A percentile compares a stretch with the other conserved stretches of the same genome.
These are phyloP conservation scores for Rhinichthys klamathensis DNA, from an alignment of 2,113 vertebrate species.

Conservation along the genomic window DNA sequence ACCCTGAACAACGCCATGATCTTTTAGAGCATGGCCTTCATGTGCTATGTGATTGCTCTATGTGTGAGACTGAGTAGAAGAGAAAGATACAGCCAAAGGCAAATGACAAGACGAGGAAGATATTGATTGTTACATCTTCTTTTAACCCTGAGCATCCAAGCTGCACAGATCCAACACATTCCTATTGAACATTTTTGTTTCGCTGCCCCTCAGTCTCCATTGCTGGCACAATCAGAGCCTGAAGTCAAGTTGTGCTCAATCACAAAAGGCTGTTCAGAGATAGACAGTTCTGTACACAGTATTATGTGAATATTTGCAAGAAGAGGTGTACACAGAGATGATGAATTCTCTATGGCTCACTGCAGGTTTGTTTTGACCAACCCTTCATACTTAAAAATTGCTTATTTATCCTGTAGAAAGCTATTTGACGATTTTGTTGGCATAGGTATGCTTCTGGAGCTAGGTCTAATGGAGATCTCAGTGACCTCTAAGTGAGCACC, in stretches of 20 bases:
- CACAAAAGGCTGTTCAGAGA: background rate
- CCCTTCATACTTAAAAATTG: background rate
- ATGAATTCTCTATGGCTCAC: background rate
- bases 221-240: background rate
- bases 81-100: conserved; percentile 56
- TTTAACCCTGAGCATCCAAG: conserved; percentile 57
- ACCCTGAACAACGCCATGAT: no score
- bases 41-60: background rate
- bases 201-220: background rate
- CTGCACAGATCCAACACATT: conserved; percentile 51
- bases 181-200: conserved; percentile 26
- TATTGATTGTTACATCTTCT: conserved; percentile 68
- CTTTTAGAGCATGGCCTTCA: no score
- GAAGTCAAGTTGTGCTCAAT: background rate
- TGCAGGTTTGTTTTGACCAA: background rate
- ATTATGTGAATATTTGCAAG: conserved; percentile 2
- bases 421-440: background rate
- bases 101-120: conserved; percentile 63
- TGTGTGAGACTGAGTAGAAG: conserved; percentile 58
- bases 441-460: background rate
- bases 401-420: background rate
- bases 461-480: background rate
- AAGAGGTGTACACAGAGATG: background rate
- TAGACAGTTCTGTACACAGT: background rate
- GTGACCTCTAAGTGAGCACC: background rate